Percentiles rank a stretch among this genome's conserved stretches.
phyloP scores from a whole-genome alignment of 1,140 invertebrate species.

The Drosophila trapezifrons region DNA sequence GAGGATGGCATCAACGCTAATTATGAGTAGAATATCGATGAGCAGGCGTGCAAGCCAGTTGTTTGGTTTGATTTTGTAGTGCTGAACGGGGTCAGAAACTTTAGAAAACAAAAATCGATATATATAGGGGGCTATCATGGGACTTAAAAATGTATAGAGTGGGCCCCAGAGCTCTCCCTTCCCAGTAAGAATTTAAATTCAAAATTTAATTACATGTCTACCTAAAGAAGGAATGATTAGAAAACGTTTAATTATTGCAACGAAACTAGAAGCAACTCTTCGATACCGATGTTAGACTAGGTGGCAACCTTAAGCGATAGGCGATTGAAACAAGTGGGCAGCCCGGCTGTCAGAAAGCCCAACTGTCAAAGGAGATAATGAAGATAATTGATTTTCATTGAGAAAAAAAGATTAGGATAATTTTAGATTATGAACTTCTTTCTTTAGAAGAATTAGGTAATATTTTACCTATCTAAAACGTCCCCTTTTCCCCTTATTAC shows the following conservation, averaged over 20 bases:
- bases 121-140: background rate
- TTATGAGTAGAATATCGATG: constrained; percentile 34
- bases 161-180: too few relatives aligned
- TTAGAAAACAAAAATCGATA: background rate
- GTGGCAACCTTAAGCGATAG: background rate
- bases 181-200: background rate
- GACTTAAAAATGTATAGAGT: background rate
- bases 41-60: constrained; percentile 23
- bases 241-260: too few relatives aligned
- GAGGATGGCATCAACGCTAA: constrained; percentile 37
- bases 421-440: too few relatives aligned
- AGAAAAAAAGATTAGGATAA: background rate
- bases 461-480: too few relatives aligned
- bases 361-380: background rate
- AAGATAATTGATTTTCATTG: background rate
- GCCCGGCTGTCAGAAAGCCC: background rate
- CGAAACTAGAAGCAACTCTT: background rate
- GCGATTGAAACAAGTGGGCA: too few relatives aligned
- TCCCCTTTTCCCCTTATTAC: background rate
- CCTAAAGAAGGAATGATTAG: too few relatives aligned
- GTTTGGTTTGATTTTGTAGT: background rate
- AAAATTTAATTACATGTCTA: too few relatives aligned
- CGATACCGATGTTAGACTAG: too few relatives aligned
- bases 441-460: background rate
- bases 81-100: background rate